Conservation (phyloP, 2,888 invertebrate genomes). For the Leptopterna dolabrata region DNA sequence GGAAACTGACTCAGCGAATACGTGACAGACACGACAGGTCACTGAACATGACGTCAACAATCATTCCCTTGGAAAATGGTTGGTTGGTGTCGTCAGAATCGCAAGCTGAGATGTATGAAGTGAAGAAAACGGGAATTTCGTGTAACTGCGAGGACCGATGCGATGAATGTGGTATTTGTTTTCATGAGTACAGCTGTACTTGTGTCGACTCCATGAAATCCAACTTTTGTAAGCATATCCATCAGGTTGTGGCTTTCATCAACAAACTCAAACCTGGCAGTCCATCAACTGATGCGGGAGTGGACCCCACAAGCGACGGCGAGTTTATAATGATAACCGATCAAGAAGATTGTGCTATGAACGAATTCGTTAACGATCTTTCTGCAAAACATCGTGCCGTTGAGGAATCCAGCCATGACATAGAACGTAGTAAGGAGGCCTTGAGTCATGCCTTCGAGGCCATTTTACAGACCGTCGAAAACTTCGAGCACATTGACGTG, state of each 20-base stretch:
- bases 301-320: too few relatives aligned
- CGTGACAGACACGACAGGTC: constrained; percentile 15
- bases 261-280: background rate
- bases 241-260: constrained; percentile 5
- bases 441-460: too few relatives aligned
- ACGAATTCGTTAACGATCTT: too few relatives aligned
- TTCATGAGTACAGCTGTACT: constrained; percentile 27
- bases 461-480: too few relatives aligned
- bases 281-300: too few relatives aligned
- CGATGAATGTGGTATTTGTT: background rate
- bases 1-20: constrained; percentile 58
- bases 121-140: background rate
- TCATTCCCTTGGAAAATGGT: constrained; percentile 4
- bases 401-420: too few relatives aligned
- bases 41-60: background rate
- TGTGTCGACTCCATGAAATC: constrained; percentile 39
- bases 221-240: constrained; percentile 42
- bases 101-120: background rate
- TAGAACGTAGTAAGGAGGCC: too few relatives aligned
- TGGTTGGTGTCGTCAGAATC: constrained; percentile 27
- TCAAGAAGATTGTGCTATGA: too few relatives aligned
- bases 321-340: too few relatives aligned
- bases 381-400: too few relatives aligned
- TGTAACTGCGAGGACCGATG: constrained; percentile 25
- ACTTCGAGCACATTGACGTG: too few relatives aligned